These are phyloP conservation scores for Setipinna tenuifilis DNA, from an alignment of 2,797 vertebrate genomes.

Conservation along the genomic window DNA sequence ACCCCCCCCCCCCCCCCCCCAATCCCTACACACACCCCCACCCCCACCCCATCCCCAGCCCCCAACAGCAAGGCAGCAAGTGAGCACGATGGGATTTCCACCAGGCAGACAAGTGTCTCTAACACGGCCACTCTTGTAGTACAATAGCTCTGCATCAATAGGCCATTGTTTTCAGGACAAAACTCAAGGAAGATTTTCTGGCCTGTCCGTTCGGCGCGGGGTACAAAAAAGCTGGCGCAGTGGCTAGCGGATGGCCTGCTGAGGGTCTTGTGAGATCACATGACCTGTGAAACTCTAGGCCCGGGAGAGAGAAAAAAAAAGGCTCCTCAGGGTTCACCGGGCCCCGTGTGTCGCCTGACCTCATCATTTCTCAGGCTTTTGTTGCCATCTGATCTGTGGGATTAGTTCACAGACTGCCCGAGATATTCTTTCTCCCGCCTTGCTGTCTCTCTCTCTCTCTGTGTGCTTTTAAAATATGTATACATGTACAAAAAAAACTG, in stretches of 20 bases:
- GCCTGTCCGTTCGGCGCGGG: background rate
- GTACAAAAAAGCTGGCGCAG: conserved; percentile 9
- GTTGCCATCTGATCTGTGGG: conserved; percentile 41
- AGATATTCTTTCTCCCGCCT: conserved; percentile 11
- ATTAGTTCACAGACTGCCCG: background rate
- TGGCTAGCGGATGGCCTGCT: conserved; percentile 12
- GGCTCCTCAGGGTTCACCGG: conserved; percentile 29
- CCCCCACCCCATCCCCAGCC: background rate
- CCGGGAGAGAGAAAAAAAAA: background rate
- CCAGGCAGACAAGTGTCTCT: conserved; percentile 12
- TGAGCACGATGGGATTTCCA: conserved; percentile 4
- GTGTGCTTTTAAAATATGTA: conserved; percentile 17
- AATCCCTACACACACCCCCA: too few relatives aligned
- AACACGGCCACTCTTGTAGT: background rate
- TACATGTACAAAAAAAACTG: background rate
- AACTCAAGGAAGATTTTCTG: conserved; percentile 23
- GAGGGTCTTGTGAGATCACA: conserved; percentile 25
- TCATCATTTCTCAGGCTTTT: conserved; percentile 40
- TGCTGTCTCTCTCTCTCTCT: background rate
- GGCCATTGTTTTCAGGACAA: conserved; percentile 4
- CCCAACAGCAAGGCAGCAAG: background rate
- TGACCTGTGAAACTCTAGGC: conserved; percentile 28
- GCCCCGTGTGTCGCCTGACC: conserved; percentile 37
- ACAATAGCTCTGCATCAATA: background rate
- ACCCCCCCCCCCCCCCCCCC: background rate